Conservation (phyloP, 2,888 invertebrate genomes). For the Megastigmus dorsalis region DNA sequence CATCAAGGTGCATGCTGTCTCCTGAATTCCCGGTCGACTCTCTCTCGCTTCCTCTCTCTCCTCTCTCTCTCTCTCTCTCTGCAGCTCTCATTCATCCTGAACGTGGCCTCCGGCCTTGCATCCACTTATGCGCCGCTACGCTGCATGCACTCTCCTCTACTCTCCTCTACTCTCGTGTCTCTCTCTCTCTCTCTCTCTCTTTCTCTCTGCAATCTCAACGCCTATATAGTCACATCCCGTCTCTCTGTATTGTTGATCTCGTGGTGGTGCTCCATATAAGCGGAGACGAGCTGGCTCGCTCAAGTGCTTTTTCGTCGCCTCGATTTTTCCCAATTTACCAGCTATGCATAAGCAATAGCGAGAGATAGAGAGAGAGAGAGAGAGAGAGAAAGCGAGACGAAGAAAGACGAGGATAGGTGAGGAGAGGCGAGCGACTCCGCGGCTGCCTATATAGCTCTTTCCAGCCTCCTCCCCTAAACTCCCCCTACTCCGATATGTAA, state of each 20-base stretch:
- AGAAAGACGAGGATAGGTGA: too few relatives aligned
- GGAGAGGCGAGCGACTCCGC: too few relatives aligned
- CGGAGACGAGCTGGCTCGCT: not conserved
- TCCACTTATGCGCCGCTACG: not conserved
- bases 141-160: not conserved
- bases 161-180: too few relatives aligned
- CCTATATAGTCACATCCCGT: too few relatives aligned
- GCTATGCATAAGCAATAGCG: constrained; percentile 17
- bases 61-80: constrained; percentile 9
- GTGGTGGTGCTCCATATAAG: too few relatives aligned
- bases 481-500: not conserved
- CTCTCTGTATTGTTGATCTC: too few relatives aligned
- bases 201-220: too few relatives aligned
- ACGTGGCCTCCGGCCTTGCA: constrained; percentile 53
- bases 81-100: constrained; percentile 59
- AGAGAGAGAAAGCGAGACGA: too few relatives aligned
- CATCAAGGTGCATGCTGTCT: constrained; percentile 59
- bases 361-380: too few relatives aligned
- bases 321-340: constrained; percentile 6
- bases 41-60: constrained; percentile 11
- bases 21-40: constrained; percentile 43
- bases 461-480: too few relatives aligned
- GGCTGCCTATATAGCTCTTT: too few relatives aligned
- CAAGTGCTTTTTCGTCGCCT: constrained; percentile 4
- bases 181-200: too few relatives aligned